Evolutionary conservation across 2,113 vertebrate genomes (phyloP).

Genomic region (Brevimyrus niger): DNA sequence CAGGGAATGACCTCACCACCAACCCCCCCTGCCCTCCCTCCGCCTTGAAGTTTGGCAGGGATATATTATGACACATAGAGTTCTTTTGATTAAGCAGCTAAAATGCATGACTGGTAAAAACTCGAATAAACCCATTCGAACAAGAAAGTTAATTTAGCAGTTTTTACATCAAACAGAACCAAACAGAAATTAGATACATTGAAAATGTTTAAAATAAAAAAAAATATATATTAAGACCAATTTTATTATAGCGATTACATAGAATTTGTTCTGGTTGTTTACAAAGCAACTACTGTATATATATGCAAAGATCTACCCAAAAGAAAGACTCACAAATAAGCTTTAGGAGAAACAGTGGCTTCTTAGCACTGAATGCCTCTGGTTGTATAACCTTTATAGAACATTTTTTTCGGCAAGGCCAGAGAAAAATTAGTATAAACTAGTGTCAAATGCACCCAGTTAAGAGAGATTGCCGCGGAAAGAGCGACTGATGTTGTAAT

Average conservation of each 20-base stretch:
- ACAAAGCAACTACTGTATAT: not conserved
- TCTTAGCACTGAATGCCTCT: not conserved
- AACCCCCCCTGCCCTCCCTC: not conserved
- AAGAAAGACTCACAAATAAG: not conserved
- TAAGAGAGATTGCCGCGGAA: not conserved
- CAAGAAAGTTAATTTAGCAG: not conserved
- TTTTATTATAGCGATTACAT: not conserved
- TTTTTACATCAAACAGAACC: not conserved
- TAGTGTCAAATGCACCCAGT: not conserved
- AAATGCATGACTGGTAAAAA: not conserved
- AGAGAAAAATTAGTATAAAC: not conserved
- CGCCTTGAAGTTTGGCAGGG: not conserved
- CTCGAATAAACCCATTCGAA: not conserved
- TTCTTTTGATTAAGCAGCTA: slow-evolving; percentile 1
- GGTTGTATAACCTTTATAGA: not conserved
- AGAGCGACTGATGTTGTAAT: not conserved
- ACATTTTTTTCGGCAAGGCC: not conserved
- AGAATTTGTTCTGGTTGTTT: not conserved
- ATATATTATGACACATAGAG: not conserved
- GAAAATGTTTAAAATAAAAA: not conserved
- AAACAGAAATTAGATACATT: not conserved
- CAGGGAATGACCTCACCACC: not conserved
- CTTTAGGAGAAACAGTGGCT: not conserved
- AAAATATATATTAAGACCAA: not conserved
- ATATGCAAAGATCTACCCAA: not conserved